Evolutionary conservation across 1,140 invertebrate genomes (phyloP), one percentile per base, ranked within the genome.

Genomic region (Heliconius melpomene): DNA sequence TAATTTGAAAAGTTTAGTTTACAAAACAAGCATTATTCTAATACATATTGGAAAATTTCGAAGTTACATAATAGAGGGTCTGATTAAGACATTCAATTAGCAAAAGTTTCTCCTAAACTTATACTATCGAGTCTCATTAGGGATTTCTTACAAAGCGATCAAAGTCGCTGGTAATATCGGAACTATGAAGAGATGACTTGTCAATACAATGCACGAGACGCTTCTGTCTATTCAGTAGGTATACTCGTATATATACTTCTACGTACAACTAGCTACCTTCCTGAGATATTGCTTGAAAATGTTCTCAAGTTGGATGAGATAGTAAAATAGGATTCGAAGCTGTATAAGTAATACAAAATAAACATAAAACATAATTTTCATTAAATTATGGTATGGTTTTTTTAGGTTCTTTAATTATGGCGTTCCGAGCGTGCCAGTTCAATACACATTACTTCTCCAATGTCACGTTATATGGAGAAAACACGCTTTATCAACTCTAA

Each of bases 1-100:
- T 77, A 81, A 81, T 81, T 81, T 78, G 79, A 77, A 81, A 81
- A 78, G 72, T 81, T 79, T 81, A 26, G 75, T 81, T 78, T 78
- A 71, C 52, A 40, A 74, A 77, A 81, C 79, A 78, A 81, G 75
- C 57, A 81, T 81, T 77, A 77, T 80, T 80, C 70, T 77, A 80
- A 80, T 76, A 57, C n/a, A 50, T 77, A 74, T 77, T 77, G 71
- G 54, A 80, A 80, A 77, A 74, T 77, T 75, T 75, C 79, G 32
- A 81, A 81, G 75, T 81, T 71, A 66, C 50, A 78, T 81, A 81
- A 81, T 74, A 81, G 71, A 32, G 32, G 26, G 26, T 77, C 75
- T 81, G 77, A 81, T 77, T 76, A 75, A 77, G 79, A 81, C 71
- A 74, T 73, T 60, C 75, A 81, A 81, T 77, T 77, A 78, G 57